Evolutionary conservation across 2,888 invertebrate species (phyloP).

Genomic region (Rhopalosiphum nymphaeae): DNA sequence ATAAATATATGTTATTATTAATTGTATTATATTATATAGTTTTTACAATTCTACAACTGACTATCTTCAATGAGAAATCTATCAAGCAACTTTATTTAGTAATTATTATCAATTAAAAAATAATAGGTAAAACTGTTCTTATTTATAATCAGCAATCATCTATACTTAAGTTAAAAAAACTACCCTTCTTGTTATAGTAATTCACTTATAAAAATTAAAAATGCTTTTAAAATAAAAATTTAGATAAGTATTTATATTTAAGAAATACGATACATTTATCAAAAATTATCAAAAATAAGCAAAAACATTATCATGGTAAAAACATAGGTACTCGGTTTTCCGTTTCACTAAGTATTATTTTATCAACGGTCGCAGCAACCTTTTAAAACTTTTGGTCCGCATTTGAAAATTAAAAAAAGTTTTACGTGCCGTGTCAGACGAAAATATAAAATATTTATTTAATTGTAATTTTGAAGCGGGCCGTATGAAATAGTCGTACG

Average conservation of each 20-base stretch:
- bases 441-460: no score
- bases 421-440: no score
- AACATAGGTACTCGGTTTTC: neutral
- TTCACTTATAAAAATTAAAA: neutral
- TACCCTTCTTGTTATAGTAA: neutral
- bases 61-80: neutral
- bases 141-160: neutral
- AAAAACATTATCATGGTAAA: neutral
- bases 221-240: neutral
- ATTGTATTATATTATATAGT: neutral
- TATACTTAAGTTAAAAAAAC: neutral
- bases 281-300: neutral
- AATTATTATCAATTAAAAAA: neutral
- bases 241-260: neutral
- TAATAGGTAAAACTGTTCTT: neutral
- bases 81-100: neutral
- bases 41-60: neutral
- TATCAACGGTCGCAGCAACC: no score
- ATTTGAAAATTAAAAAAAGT: no score
- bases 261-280: neutral
- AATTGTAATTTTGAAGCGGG: no score
- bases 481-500: no score
- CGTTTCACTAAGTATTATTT: no score
- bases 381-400: no score
- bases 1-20: neutral